phyloP scores from a whole-genome alignment of 1,140 invertebrate species.

The Pachypeltis micranthus region DNA sequence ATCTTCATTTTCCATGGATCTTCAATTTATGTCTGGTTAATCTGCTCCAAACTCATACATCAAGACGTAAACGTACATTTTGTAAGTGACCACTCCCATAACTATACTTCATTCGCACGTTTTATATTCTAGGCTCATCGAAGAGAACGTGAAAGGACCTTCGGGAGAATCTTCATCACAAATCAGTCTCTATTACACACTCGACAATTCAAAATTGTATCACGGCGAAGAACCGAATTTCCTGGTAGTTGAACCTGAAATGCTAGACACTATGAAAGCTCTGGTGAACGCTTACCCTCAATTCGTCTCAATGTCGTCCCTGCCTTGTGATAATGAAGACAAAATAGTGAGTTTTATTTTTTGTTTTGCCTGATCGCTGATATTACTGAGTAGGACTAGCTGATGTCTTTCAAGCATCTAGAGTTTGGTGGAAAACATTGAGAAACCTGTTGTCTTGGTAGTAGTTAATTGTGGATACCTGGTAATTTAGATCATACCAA shows the following conservation, averaged over 20 bases:
- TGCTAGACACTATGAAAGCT: conserved; percentile 39
- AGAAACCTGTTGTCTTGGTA: too few relatives aligned
- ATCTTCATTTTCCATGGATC: too few relatives aligned
- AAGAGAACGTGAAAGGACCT: conserved; percentile 33
- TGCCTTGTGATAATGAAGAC: conserved; percentile 39
- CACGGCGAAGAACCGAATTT: conserved; percentile 42
- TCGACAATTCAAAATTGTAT: conserved; percentile 44
- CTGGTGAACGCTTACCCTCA: conserved; percentile 43
- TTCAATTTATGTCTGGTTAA: too few relatives aligned
- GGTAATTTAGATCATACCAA: too few relatives aligned
- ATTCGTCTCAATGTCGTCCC: conserved; percentile 38
- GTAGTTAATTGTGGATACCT: too few relatives aligned
- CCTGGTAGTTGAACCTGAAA: conserved; percentile 38
- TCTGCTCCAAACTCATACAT: too few relatives aligned
- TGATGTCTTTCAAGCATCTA: too few relatives aligned
- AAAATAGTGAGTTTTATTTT: conserved; percentile 31
- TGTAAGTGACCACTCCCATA: too few relatives aligned
- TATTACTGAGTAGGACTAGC: too few relatives aligned
- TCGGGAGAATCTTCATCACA: neutral
- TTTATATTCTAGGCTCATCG: conserved; percentile 36
- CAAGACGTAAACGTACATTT: too few relatives aligned
- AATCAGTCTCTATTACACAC: conserved; percentile 40
- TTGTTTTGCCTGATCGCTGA: too few relatives aligned
- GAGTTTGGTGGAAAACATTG: too few relatives aligned
- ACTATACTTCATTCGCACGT: neutral